phyloP scores from a whole-genome alignment of 2,113 vertebrate species.

The Turdus rufiventris region DNA sequence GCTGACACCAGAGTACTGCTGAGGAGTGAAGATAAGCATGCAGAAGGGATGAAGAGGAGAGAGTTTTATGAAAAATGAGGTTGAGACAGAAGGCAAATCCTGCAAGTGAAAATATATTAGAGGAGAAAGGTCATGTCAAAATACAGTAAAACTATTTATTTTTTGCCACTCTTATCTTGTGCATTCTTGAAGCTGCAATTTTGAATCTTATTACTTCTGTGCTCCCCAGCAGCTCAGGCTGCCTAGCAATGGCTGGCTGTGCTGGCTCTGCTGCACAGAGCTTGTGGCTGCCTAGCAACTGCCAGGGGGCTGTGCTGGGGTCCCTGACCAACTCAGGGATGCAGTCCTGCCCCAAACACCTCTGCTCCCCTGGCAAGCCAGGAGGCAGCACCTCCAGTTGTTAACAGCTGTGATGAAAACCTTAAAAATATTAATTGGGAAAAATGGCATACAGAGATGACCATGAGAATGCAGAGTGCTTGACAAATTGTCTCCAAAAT shows the following conservation, averaged over 20 bases:
- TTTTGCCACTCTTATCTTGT: not conserved
- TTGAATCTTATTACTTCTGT: constrained; percentile 8
- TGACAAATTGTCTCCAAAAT: not conserved
- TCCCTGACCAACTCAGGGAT: not conserved
- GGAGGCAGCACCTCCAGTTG: not conserved
- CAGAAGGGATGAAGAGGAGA: not conserved
- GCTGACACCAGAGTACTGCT: not conserved
- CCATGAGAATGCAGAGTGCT: not conserved
- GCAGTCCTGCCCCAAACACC: not conserved
- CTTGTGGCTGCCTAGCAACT: constrained; percentile 61
- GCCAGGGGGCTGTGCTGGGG: not conserved
- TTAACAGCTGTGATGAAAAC: not conserved
- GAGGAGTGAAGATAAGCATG: not conserved
- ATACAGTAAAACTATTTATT: constrained; percentile 37
- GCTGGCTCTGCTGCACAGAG: not conserved
- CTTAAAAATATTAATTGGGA: not conserved
- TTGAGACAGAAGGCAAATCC: constrained; percentile 20
- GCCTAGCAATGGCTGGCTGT: constrained; percentile 51
- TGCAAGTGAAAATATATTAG: not conserved
- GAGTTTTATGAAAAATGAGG: constrained; percentile 6
- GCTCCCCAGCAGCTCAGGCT: constrained; percentile 33
- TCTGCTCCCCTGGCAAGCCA: not conserved
- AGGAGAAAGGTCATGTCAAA: constrained; percentile 40
- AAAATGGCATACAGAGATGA: fast-evolving
- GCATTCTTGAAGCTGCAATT: constrained; percentile 1